A percentile compares a stretch with the other conserved stretches of the same genome.
These are phyloP conservation scores for Podarcis cretensis DNA, from an alignment of 2,113 vertebrate genomes.

Conservation along the genomic window DNA sequence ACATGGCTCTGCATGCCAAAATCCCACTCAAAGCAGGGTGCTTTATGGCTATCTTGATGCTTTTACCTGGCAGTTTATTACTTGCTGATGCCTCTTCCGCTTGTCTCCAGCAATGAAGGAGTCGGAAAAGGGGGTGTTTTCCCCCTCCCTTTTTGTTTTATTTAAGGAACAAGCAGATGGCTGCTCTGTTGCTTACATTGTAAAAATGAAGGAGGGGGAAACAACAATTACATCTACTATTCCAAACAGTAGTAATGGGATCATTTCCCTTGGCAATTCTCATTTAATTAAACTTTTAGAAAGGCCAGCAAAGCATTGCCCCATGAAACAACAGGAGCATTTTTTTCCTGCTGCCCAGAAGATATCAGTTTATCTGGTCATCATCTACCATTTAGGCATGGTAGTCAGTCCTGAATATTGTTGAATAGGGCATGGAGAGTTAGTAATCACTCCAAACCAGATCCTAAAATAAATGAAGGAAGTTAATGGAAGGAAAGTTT, in stretches of 20 bases:
- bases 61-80: background rate
- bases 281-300: slow-evolving; percentile 59
- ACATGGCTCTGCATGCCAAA: background rate
- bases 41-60: slow-evolving; percentile 10
- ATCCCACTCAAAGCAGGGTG: slow-evolving; percentile 27
- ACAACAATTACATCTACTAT: slow-evolving; percentile 60
- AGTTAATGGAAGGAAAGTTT: no score
- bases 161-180: slow-evolving; percentile 73
- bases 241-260: slow-evolving; percentile 67
- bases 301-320: slow-evolving; percentile 46
- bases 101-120: slow-evolving; percentile 3
- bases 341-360: slow-evolving; percentile 9
- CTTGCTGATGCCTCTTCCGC: background rate
- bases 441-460: no score
- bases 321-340: slow-evolving; percentile 48
- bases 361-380: slow-evolving; percentile 31
- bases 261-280: slow-evolving; percentile 55
- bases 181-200: slow-evolving; percentile 59
- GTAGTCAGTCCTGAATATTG: no score
- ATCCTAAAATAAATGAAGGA: no score
- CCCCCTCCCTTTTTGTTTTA: slow-evolving; percentile 52
- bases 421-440: no score
- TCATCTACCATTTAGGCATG: slow-evolving; percentile 5
- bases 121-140: slow-evolving; percentile 26
- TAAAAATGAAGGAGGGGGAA: slow-evolving; percentile 61